Conservation (phyloP, 2,113 vertebrate species). For the Toxotes chatareus region DNA sequence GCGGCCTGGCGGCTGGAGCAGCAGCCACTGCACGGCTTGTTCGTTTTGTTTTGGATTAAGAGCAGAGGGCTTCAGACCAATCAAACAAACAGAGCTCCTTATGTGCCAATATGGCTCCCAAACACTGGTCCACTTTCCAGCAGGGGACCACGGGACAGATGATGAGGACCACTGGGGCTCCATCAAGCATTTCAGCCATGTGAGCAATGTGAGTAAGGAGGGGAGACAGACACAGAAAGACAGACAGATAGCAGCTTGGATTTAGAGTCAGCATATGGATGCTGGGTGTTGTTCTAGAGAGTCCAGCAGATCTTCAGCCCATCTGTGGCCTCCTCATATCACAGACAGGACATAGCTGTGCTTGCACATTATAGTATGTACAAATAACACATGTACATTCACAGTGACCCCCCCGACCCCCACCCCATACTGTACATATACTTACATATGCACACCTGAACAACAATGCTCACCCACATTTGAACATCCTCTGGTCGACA, state of each 20-base stretch:
- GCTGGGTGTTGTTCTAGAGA: constrained; percentile 68
- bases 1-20: constrained; percentile 32
- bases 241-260: constrained; percentile 71
- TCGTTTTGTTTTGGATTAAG: constrained; percentile 80
- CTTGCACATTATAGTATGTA: neutral
- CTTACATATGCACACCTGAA: constrained; percentile 65
- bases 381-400: constrained; percentile 27
- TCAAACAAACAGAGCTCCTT: constrained; percentile 72
- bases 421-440: constrained; percentile 31
- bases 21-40: constrained; percentile 60
- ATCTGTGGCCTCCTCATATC: constrained; percentile 72
- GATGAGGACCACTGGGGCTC: constrained; percentile 60
- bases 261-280: constrained; percentile 79
- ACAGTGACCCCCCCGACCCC: neutral
- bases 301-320: constrained; percentile 72
- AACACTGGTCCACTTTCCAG: constrained; percentile 60
- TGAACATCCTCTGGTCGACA: constrained; percentile 42
- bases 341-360: constrained; percentile 41
- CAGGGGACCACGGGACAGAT: constrained; percentile 51
- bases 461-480: constrained; percentile 56
- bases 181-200: constrained; percentile 64
- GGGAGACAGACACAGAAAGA: constrained; percentile 44
- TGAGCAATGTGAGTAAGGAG: constrained; percentile 55
- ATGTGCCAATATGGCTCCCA: constrained; percentile 72
- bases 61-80: constrained; percentile 71